phyloP scores from a whole-genome alignment of 1,140 invertebrate species.

The Parasteatoda tepidariorum region DNA sequence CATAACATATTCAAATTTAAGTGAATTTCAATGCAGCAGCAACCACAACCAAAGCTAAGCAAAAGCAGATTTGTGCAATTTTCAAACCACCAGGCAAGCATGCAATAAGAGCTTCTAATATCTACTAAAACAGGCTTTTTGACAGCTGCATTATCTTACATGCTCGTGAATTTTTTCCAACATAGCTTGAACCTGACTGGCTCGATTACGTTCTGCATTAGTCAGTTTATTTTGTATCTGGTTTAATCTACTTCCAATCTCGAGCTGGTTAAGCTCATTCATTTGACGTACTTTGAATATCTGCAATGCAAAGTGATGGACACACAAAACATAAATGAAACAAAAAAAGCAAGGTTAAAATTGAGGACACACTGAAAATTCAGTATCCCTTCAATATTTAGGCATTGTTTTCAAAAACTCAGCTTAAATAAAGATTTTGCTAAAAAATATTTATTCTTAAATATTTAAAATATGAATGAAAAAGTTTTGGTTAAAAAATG shows the following conservation, averaged over 20 bases:
- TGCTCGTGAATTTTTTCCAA: slow-evolving; percentile 83
- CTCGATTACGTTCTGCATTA: slow-evolving; percentile 80
- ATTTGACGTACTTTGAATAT: slow-evolving; percentile 51
- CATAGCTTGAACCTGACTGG: slow-evolving; percentile 83
- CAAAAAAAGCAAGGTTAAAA: neutral
- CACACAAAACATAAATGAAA: neutral
- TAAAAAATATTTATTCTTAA: neutral
- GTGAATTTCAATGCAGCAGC: slow-evolving; percentile 39
- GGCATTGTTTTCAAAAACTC: neutral
- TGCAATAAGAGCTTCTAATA: neutral
- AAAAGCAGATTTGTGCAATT: neutral
- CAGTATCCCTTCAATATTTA: neutral
- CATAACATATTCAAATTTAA: slow-evolving; percentile 12
- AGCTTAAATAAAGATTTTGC: neutral
- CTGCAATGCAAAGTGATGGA: slow-evolving; percentile 13
- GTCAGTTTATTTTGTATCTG: slow-evolving; percentile 80
- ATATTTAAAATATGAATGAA: neutral
- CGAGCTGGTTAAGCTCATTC: slow-evolving; percentile 70
- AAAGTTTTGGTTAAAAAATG: neutral
- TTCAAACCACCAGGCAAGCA: neutral
- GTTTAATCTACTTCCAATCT: slow-evolving; percentile 71
- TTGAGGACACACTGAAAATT: neutral
- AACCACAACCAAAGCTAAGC: slow-evolving; percentile 42
- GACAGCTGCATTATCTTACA: slow-evolving; percentile 72
- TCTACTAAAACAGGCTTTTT: neutral